phyloP scores from a whole-genome alignment of 2,888 invertebrate genomes.

The Epicampocera succincta region DNA sequence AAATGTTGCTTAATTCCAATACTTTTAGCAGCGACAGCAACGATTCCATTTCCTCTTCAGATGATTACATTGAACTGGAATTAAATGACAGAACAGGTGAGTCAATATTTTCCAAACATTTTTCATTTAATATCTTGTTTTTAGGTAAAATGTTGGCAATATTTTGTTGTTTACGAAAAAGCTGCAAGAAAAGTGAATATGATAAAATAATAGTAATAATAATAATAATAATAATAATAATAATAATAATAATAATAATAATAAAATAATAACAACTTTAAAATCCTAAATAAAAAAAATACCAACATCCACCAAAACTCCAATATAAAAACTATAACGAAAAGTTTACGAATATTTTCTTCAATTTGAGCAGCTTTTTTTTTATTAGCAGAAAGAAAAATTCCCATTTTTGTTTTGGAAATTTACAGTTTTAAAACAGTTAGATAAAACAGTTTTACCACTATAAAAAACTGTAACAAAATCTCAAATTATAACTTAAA shows the following conservation, averaged over 20 bases:
- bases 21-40: constrained; percentile 76
- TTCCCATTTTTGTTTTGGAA: no score
- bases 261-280: constrained; percentile 6
- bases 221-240: constrained; percentile 1
- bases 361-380: no score
- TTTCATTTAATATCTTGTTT: constrained; percentile 2
- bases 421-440: no score
- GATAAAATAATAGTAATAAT: no score
- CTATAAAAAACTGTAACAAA: no score
- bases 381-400: no score
- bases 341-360: no score
- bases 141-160: constrained; percentile 63
- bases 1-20: constrained; percentile 71
- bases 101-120: constrained; percentile 63
- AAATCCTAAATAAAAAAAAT: background rate
- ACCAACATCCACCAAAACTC: background rate
- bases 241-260: background rate
- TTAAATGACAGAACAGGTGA: constrained; percentile 77
- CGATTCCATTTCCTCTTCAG: constrained; percentile 75
- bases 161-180: constrained; percentile 64
- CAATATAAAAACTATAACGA: no score
- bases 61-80: constrained; percentile 77
- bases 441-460: no score
- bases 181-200: background rate
- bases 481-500: no score